These are phyloP conservation scores for Aulostomus chinensis DNA, from an alignment of 2,797 vertebrate species.

Conservation along the genomic window DNA sequence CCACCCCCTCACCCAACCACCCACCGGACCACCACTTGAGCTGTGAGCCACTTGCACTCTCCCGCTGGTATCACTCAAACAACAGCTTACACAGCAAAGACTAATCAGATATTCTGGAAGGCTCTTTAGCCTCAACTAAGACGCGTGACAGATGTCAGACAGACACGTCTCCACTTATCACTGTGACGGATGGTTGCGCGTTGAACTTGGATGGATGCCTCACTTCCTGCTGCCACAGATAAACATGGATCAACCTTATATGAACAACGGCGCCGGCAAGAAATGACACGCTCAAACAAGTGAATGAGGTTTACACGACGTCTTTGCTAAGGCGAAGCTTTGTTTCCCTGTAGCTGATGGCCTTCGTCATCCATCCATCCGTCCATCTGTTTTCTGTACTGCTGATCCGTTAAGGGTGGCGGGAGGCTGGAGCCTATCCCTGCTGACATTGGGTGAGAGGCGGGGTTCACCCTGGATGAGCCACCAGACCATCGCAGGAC, in stretches of 20 bases:
- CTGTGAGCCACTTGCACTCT: conserved; percentile 58
- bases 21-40: conserved; percentile 51
- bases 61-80: conserved; percentile 71
- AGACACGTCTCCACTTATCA: conserved; percentile 72
- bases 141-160: conserved; percentile 71
- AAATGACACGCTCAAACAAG: not conserved
- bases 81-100: conserved; percentile 73
- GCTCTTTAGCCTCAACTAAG: conserved; percentile 55
- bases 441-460: too few species aligned
- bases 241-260: conserved; percentile 6
- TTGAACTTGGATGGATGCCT: conserved; percentile 49
- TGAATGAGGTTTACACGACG: too few species aligned
- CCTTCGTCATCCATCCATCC: too few species aligned
- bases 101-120: conserved; percentile 70
- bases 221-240: conserved; percentile 19
- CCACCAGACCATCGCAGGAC: too few species aligned
- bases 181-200: conserved; percentile 56
- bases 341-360: too few species aligned
- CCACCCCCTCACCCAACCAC: not conserved
- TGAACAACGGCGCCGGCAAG: not conserved
- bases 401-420: too few species aligned
- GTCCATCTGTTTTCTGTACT: too few species aligned
- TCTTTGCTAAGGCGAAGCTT: too few species aligned
- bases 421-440: too few species aligned
- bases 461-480: too few species aligned